These are phyloP conservation scores for Tortrix viridana DNA, from an alignment of 2,888 invertebrate genomes.

Conservation along the genomic window DNA sequence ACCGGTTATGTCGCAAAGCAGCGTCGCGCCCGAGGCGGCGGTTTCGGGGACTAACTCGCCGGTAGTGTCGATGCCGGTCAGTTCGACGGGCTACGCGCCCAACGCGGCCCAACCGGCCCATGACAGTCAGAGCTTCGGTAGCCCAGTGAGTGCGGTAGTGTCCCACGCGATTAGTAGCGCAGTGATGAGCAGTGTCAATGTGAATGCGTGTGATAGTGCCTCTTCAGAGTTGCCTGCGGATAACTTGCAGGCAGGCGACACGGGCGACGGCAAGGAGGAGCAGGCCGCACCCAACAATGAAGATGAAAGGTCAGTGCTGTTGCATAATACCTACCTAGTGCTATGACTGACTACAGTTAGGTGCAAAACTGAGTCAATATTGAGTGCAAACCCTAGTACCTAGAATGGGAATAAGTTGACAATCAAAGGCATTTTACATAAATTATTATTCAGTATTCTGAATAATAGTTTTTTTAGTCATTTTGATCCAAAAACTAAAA, in stretches of 20 bases:
- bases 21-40: conserved; percentile 73
- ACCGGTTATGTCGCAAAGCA: conserved; percentile 82
- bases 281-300: conserved; percentile 64
- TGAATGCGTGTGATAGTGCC: conserved; percentile 79
- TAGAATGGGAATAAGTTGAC: no score
- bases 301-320: conserved; percentile 78
- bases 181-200: conserved; percentile 78
- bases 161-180: conserved; percentile 76
- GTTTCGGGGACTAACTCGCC: conserved; percentile 82
- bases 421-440: no score
- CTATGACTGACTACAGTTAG: no score
- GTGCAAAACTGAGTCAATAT: no score
- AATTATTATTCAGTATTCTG: no score
- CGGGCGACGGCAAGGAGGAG: conserved; percentile 77
- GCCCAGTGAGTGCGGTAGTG: conserved; percentile 80
- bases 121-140: conserved; percentile 80
- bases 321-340: background rate
- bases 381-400: no score
- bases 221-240: conserved; percentile 68
- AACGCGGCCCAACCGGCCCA: conserved; percentile 68
- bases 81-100: conserved; percentile 67
- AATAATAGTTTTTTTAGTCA: no score
- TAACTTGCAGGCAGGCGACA: conserved; percentile 66
- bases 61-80: conserved; percentile 79
- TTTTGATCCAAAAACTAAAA: no score